These are phyloP conservation scores for Hirtodrosophila alboralis DNA, from an alignment of 2,888 invertebrate genomes.

Conservation along the genomic window DNA sequence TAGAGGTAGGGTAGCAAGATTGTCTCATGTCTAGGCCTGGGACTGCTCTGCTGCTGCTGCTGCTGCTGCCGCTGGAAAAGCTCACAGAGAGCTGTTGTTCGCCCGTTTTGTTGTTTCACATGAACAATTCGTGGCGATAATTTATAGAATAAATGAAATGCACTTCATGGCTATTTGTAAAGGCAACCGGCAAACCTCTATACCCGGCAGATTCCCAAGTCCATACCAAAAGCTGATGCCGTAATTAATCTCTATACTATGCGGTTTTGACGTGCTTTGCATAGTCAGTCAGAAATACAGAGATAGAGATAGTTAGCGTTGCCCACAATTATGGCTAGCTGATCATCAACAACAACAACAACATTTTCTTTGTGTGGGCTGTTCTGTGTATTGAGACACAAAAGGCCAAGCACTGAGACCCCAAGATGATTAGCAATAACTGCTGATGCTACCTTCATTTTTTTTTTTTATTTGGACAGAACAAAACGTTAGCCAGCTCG, in stretches of 20 bases:
- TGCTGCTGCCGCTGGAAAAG: too few species aligned
- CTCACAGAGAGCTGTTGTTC: constrained; percentile 32
- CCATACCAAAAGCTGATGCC: constrained; percentile 48
- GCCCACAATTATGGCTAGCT: constrained; percentile 16
- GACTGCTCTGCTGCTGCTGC: too few species aligned
- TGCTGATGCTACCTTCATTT: constrained; percentile 30
- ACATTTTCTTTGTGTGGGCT: constrained; percentile 58
- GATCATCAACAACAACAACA: constrained; percentile 35
- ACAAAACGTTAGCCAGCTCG: constrained; percentile 25
- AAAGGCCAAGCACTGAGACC: constrained; percentile 44
- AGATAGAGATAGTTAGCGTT: constrained; percentile 2
- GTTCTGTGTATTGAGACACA: constrained; percentile 29
- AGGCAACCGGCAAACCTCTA: too few species aligned
- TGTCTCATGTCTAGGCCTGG: constrained; percentile 27
- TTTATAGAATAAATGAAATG: constrained; percentile 79
- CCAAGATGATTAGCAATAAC: constrained; percentile 47
- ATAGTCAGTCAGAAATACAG: constrained; percentile 49
- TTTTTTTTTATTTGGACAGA: constrained; percentile 17
- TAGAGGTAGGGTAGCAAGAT: constrained; percentile 15
- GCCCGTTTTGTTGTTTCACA: constrained; percentile 73
- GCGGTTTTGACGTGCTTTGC: constrained; percentile 76
- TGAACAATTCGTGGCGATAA: constrained; percentile 79
- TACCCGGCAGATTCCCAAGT: constrained; percentile 52
- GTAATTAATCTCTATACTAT: constrained; percentile 69
- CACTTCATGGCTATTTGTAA: constrained; percentile 69